Evolutionary conservation across 2,113 vertebrate species (phyloP).

Genomic region (Strigops habroptila): DNA sequence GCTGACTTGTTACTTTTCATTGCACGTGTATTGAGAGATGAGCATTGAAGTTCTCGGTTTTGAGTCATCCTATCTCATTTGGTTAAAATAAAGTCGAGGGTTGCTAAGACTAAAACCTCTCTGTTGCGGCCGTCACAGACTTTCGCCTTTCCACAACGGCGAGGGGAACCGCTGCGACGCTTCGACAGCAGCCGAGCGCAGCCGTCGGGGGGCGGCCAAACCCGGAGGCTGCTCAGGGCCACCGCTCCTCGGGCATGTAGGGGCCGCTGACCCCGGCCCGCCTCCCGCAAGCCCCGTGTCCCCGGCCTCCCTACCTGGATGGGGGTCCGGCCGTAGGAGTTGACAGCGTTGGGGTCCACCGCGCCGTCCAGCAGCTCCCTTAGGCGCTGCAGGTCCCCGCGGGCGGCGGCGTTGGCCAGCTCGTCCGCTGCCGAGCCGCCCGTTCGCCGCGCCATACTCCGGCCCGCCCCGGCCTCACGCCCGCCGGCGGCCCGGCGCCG

Average conservation of each 20-base stretch:
- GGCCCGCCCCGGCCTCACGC: too few species aligned
- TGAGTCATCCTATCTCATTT: not conserved
- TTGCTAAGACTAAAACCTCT: constrained; percentile 28
- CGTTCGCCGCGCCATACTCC: not conserved
- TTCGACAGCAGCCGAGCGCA: not conserved
- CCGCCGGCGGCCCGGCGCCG: too few species aligned
- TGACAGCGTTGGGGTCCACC: constrained; percentile 74
- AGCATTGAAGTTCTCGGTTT: constrained; percentile 3
- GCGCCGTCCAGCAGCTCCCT: constrained; percentile 66
- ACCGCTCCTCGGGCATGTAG: not conserved
- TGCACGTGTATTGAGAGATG: not conserved
- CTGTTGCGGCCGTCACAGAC: not conserved
- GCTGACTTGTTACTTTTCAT: not conserved
- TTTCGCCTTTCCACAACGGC: not conserved
- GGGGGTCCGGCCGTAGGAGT: constrained; percentile 76
- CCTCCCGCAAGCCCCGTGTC: not conserved
- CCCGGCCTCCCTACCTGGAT: constrained; percentile 78
- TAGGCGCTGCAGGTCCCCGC: constrained; percentile 68
- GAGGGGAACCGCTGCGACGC: not conserved
- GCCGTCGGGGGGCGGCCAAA: not conserved
- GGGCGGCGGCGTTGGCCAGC: constrained; percentile 77
- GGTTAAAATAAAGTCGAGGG: not conserved
- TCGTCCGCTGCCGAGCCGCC: constrained; percentile 10
- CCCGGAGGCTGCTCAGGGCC: not conserved
- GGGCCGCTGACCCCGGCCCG: too few species aligned